phyloP scores from a whole-genome alignment of 2,113 vertebrate species.

The Catagonus wagneri region DNA sequence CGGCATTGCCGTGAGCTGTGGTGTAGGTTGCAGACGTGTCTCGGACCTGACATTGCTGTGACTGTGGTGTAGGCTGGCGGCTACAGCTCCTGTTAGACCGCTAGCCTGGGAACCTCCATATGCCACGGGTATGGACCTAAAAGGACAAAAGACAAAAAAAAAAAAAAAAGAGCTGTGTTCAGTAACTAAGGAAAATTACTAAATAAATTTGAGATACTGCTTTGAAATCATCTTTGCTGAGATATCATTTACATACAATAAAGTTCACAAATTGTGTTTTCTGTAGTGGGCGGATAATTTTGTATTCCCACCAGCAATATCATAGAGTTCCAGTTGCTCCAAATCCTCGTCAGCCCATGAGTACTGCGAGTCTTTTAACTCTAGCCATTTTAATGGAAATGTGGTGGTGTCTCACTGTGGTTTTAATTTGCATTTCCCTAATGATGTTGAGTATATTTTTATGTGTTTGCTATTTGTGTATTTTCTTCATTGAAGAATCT shows the following conservation, averaged over 20 bases:
- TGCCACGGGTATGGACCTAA: no score
- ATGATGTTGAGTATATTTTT: neutral
- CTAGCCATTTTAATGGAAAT: neutral
- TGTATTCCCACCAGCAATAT: neutral
- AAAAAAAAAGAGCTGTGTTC: neutral
- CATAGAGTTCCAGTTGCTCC: neutral
- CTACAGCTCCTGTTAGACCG: no score
- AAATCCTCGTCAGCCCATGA: neutral
- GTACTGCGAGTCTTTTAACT: neutral
- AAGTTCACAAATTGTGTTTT: neutral
- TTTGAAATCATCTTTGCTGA: neutral
- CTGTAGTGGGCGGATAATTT: neutral
- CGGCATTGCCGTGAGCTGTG: no score
- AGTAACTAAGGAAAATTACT: neutral
- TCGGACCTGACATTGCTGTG: no score
- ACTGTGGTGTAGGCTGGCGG: no score
- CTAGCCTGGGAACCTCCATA: no score
- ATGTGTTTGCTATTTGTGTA: no score
- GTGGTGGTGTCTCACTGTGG: neutral
- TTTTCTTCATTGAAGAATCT: no score
- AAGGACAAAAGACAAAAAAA: no score
- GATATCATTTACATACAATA: neutral
- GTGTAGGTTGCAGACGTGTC: no score
- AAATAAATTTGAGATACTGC: neutral
- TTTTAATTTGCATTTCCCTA: slow-evolving; percentile 9